Evolutionary conservation across 2,888 invertebrate genomes (phyloP), one percentile per base, ranked within the genome.

Genomic region (Andrena minutula): DNA sequence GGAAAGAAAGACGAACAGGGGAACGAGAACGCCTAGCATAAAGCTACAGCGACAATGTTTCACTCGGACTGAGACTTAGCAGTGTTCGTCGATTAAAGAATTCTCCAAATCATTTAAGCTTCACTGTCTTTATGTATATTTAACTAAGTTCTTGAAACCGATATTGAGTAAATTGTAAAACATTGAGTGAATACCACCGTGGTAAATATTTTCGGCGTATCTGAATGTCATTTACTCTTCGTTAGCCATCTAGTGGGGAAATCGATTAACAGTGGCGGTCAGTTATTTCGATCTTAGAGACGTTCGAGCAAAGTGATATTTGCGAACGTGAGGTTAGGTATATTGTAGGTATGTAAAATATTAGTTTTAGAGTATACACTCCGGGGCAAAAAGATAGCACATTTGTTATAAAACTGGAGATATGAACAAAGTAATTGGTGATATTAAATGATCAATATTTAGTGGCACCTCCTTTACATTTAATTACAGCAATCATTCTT

Each of bases 31-130:
- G 60, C 30, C 30, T 72, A 49, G 41, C 63, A 84, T 83, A 86
- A 75, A 86, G 47, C 53, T 41, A 2, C 35, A 68, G 68, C 75
- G 79, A 53, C 74, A 35, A 71, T 64, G 71, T 71, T 85, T 82
- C 65, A 69, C 72, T 83, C 41, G 49, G 73, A 77, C 85, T 73
- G 72, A 74, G 79, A 75, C 79, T 65, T 72, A 26, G 26, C 66
- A 60, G 69, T 56, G 56, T 30, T 58, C 41, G 63, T 26, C 35
- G 49, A 65, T 58, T 56, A 53, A 61, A 53, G 69, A 75, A 70
- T 79, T 71, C 64, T 32, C 53, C 53, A 47, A 56, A 20, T 35
- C n/a, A 23, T 26, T 47, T 56, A 20, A 56, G 8, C 41, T 41
- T 1, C 12, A 10, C 10, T 32, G 4, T 8, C 41, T 41, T 41